Evolutionary conservation across 2,113 vertebrate species (phyloP), one percentile per base, ranked within the genome.

Genomic region (Mixornis gularis): DNA sequence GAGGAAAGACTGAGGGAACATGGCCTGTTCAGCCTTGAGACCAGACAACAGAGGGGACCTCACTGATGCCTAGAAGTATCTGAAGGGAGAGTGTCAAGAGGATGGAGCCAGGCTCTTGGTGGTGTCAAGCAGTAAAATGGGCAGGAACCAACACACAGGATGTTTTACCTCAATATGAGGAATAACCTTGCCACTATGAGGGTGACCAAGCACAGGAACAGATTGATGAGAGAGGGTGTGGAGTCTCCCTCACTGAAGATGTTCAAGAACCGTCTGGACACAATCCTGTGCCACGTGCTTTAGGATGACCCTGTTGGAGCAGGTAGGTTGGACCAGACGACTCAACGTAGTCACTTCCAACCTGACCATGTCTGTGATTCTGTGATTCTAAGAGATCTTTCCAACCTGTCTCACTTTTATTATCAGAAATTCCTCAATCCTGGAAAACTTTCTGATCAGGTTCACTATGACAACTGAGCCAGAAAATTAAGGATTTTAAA

Each of bases 151-250:
- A 52, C 22, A 44, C 38, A 52, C 2, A 38, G 38, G 55, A 60
- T 13, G 10, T 29, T 77, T 36, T 44, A 60, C 7, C 29, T 24
- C 38, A 60, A 6, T 26, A 26, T 6, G 26, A 66, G 21, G 36
- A 51, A 51, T 21, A 36, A 46, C 27, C 3, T n/a, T 27, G 25
- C 46, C 12, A 13, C 24, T 19, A n/a, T 60, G 63, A 3, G 14
- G 15, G 38, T 44, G 22, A 51, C 27, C 0, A 0, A 25, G 30
- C 46, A 44, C 22, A 24, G 63, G 7, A 11, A 46, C 19, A 40
- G 40, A 24, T 3, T 70, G 40, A 8, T 1, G 2, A 25, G 29
- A 46, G 16, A 13, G 12, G 15, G 0, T 40, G 7, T 53, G 64
- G 40, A 62, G 10, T 53, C 8, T 1, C 25, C 16, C 10, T 55